phyloP scores from a whole-genome alignment of 1,140 invertebrate species.

The Leptopilina clavipes region DNA sequence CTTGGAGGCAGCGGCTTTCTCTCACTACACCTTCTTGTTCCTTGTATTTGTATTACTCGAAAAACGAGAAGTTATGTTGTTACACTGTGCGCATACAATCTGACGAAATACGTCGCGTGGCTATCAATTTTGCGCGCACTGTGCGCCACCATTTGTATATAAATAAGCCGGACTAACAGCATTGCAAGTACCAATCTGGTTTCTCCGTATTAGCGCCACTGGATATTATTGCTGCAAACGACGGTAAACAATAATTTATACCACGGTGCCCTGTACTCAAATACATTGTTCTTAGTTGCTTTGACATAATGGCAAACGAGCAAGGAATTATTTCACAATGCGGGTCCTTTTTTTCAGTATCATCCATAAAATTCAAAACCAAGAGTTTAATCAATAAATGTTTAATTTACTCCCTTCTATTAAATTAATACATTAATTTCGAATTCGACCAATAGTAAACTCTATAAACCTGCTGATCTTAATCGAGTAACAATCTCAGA shows the following conservation, averaged over 20 bases:
- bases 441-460: neutral
- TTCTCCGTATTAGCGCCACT: conserved; percentile 17
- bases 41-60: conserved; percentile 5
- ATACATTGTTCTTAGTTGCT: neutral
- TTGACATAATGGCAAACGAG: neutral
- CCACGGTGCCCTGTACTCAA: too few species aligned
- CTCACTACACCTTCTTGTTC: conserved; percentile 38
- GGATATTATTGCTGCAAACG: conserved; percentile 24
- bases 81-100: conserved; percentile 22
- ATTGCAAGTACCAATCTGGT: conserved; percentile 21
- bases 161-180: conserved; percentile 1
- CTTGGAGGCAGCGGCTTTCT: conserved; percentile 49
- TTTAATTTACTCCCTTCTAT: neutral
- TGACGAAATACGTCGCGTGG: conserved; percentile 55
- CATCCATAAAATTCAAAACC: conserved; percentile 1
- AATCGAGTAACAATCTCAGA: neutral
- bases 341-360: neutral
- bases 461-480: neutral
- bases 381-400: too few species aligned
- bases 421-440: neutral
- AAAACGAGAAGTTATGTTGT: conserved; percentile 19
- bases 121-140: conserved; percentile 47
- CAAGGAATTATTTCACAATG: neutral
- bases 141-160: conserved; percentile 40
- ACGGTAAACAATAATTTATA: conserved; percentile 9